These are phyloP conservation scores for Idaea straminata DNA, from an alignment of 2,888 invertebrate species.

Conservation along the genomic window DNA sequence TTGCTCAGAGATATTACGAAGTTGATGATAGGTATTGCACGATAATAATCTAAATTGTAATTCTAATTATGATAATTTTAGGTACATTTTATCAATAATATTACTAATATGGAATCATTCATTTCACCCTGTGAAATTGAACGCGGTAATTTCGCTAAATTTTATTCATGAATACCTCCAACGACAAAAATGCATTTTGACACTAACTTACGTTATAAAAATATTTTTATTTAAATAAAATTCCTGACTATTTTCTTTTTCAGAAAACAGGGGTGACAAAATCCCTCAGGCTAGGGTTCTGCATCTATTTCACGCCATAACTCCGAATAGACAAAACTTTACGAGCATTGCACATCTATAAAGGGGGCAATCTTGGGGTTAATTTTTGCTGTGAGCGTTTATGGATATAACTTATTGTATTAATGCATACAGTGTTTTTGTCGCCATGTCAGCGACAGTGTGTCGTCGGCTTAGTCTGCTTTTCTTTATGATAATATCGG, in stretches of 20 bases:
- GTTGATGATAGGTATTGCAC: neutral
- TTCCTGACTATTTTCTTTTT: slow-evolving; percentile 12
- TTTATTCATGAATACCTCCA: neutral
- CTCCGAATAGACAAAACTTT: slow-evolving; percentile 49
- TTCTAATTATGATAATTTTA: no score
- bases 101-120: neutral
- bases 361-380: slow-evolving; percentile 51
- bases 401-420: slow-evolving; percentile 34
- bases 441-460: slow-evolving; percentile 17
- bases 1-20: no score
- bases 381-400: slow-evolving; percentile 51
- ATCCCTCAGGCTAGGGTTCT: slow-evolving; percentile 39
- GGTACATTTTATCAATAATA: no score
- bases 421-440: slow-evolving; percentile 23
- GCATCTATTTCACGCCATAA: slow-evolving; percentile 53
- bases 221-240: slow-evolving; percentile 26
- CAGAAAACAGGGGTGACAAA: slow-evolving; percentile 51
- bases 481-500: slow-evolving; percentile 8
- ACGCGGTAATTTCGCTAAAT: neutral
- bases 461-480: slow-evolving; percentile 15
- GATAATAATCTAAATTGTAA: neutral
- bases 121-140: neutral
- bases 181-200: neutral
- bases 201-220: neutral
- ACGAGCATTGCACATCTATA: slow-evolving; percentile 57